Conservation (phyloP, 2,797 vertebrate genomes). For the Hyperoplus lanceolatus region DNA sequence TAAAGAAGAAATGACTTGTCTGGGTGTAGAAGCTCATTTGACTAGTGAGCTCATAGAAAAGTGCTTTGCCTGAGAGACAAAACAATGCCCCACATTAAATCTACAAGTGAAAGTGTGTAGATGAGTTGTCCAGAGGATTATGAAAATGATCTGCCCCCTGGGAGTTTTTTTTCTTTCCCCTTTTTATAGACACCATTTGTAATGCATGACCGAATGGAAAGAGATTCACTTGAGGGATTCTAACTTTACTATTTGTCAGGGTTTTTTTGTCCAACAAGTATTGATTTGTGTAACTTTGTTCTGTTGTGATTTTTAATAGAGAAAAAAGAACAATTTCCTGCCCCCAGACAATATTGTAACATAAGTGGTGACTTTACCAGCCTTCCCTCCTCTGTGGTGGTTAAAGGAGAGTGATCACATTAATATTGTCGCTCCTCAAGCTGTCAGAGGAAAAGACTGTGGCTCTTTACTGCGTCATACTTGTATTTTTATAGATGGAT, state of each 20-base stretch:
- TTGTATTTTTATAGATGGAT: slow-evolving; percentile 27
- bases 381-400: slow-evolving; percentile 24
- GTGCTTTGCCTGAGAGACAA: not conserved
- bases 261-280: not conserved
- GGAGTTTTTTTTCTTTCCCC: not conserved
- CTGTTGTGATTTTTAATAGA: slow-evolving; percentile 1
- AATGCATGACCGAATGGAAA: slow-evolving; percentile 1
- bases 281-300: slow-evolving; percentile 5
- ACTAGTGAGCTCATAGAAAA: slow-evolving; percentile 10
- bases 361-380: slow-evolving; percentile 16
- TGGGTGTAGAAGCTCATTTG: slow-evolving; percentile 12
- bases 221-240: not conserved
- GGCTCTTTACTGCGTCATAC: slow-evolving; percentile 42
- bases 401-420: slow-evolving; percentile 43
- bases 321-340: slow-evolving; percentile 3
- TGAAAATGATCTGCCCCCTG: slow-evolving; percentile 29
- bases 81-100: slow-evolving; percentile 32
- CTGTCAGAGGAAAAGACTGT: slow-evolving; percentile 38
- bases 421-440: slow-evolving; percentile 43
- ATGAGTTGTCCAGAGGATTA: slow-evolving; percentile 26
- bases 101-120: slow-evolving; percentile 13
- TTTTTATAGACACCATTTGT: slow-evolving; percentile 23
- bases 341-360: slow-evolving; percentile 4
- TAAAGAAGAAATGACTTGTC: not conserved
- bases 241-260: not conserved